Conservation (phyloP, 1,140 invertebrate species). For the Cotesia typhae region DNA sequence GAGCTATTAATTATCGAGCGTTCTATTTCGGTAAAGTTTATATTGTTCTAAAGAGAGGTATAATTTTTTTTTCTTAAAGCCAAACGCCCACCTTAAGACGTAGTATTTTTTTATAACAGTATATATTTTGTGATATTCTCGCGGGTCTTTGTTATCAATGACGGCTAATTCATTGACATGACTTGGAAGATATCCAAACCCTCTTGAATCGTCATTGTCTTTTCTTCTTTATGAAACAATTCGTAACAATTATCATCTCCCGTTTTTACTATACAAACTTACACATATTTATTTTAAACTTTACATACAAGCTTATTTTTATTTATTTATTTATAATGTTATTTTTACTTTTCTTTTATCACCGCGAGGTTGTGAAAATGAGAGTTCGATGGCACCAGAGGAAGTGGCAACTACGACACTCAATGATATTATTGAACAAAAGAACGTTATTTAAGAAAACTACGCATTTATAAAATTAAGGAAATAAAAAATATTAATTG, state of each 20-base stretch:
- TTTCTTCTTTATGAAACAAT: neutral
- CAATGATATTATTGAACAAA: neutral
- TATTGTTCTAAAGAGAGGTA: no score
- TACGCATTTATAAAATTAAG: slow-evolving; percentile 1
- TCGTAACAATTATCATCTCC: neutral
- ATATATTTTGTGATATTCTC: neutral
- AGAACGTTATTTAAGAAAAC: neutral
- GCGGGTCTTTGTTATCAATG: neutral
- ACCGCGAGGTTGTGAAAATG: slow-evolving; percentile 3
- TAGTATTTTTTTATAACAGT: no score
- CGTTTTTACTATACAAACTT: neutral
- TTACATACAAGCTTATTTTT: neutral
- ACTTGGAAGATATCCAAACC: slow-evolving; percentile 7
- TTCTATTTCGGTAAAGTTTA: no score
- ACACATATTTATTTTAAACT: neutral
- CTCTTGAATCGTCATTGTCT: neutral
- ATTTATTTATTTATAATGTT: neutral
- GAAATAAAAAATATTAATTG: neutral
- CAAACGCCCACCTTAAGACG: no score
- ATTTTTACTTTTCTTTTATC: slow-evolving; percentile 18
- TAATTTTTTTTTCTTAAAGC: no score
- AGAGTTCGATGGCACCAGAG: slow-evolving; percentile 19
- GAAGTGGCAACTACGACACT: slow-evolving; percentile 7
- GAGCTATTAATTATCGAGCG: no score
- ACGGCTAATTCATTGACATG: slow-evolving; percentile 4